phyloP scores from a whole-genome alignment of 2,797 vertebrate species.

The Corythornis leucogaster region DNA sequence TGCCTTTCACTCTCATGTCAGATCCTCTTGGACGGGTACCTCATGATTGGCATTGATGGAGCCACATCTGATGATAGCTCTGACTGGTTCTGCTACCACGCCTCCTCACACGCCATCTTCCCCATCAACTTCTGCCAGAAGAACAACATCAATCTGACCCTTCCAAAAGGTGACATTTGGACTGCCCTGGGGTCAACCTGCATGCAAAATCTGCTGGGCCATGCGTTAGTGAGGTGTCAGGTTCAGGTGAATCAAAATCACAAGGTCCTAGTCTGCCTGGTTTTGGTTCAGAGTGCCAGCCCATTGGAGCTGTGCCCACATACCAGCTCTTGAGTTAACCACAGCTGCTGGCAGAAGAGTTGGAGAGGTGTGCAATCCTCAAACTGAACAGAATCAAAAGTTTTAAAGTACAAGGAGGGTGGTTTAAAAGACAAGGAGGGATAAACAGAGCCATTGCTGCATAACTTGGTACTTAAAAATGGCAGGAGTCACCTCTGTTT shows the following conservation, averaged over 20 bases:
- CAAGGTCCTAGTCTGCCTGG: neutral
- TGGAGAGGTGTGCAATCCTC: neutral
- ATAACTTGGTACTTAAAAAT: neutral
- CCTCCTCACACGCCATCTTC: constrained; percentile 91
- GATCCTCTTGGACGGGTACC: constrained; percentile 92
- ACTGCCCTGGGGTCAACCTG: neutral
- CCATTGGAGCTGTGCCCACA: neutral
- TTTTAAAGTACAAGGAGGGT: neutral
- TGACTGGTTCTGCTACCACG: constrained; percentile 96
- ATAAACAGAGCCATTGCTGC: neutral
- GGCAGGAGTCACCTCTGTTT: neutral
- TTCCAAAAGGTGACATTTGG: constrained; percentile 76
- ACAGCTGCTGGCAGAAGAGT: neutral
- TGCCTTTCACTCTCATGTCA: constrained; percentile 34
- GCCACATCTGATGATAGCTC: constrained; percentile 79
- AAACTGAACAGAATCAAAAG: neutral
- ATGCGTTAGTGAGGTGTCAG: neutral
- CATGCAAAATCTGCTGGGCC: neutral
- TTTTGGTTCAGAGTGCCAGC: neutral
- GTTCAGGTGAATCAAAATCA: neutral
- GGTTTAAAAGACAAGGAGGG: neutral
- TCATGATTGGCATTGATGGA: constrained; percentile 94
- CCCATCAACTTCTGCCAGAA: constrained; percentile 89
- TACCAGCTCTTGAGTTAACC: neutral
- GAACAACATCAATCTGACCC: constrained; percentile 86